phyloP scores from a whole-genome alignment of 2,888 invertebrate genomes.

The Rhamphomyia laevipes region DNA sequence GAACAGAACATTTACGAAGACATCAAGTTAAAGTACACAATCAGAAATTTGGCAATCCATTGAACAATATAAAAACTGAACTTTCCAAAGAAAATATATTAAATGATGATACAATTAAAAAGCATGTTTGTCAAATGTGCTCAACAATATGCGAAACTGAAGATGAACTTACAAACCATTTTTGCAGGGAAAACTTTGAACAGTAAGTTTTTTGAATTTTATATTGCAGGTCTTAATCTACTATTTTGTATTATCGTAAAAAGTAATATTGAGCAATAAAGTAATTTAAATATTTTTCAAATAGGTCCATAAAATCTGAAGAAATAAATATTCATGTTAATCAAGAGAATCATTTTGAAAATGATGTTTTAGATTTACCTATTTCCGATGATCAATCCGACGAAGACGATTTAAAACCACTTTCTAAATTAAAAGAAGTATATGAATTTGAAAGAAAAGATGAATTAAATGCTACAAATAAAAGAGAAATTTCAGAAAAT shows the following conservation, averaged over 20 bases:
- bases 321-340: too few species aligned
- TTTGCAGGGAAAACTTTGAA: not conserved
- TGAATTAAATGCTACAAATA: too few species aligned
- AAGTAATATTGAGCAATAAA: too few species aligned
- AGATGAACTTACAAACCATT: not conserved
- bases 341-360: too few species aligned
- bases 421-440: constrained; percentile 11
- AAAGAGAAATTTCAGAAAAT: too few species aligned
- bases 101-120: not conserved
- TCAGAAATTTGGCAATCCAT: constrained; percentile 6
- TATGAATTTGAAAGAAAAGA: not conserved
- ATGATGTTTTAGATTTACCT: not conserved
- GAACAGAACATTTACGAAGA: constrained; percentile 38
- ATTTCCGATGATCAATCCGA: constrained; percentile 14
- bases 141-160: not conserved
- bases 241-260: too few species aligned
- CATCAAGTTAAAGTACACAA: constrained; percentile 39
- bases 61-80: not conserved
- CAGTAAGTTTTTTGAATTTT: too few species aligned
- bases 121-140: constrained; percentile 1
- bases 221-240: too few species aligned
- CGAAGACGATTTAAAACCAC: constrained; percentile 21
- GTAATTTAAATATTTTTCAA: too few species aligned
- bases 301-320: too few species aligned
- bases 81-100: not conserved